Base-by-base conservation (phyloP, 2,797 vertebrate genomes). In the Oophaga sylvatica region DNA sequence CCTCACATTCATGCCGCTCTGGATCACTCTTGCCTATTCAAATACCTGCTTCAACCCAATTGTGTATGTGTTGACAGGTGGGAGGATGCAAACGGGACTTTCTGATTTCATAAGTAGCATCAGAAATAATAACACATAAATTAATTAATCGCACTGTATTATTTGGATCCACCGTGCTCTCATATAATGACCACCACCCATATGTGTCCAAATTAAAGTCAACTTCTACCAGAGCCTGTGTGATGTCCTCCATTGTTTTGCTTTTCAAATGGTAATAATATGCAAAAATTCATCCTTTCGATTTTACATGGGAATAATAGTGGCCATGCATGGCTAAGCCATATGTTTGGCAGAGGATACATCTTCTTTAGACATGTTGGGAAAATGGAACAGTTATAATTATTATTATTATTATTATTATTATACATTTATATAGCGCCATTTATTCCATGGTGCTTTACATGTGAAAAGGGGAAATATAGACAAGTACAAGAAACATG, bases 21-120 rank as follows among this genome's bases (percentile, higher is more conserved):
- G 85, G 6, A 15, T 31, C 2, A 68, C 4, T 10, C 80, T 85
- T 17, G 26, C 77, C 8, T 57, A 63, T 29, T 22, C 60, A 29
- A 67, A 60, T 48, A 29, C 22, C 29, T 85, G 78, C 29, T 41
- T 88, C 19, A 88, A 85, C 78, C 87, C 87, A 0, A 45, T 85
- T n/a, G 19, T 85, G 5, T 88, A 88, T 56, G 87, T 88, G 45
- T 70, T 88, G 15, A 83, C 41, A 8, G 77, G 76, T 60, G 16
- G 56, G 26, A 17, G 45, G 29, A 53, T 80, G n/a, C 31, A 67
- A 48, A 65, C 26, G 6, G 35, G 13, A 4, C 22, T 88, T 41
- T 35, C 15, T 3, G 41, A 82, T 48, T 82, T 82, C n/a, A 10
- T 87, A 10, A 82, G 12, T 31, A 65, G 59, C 15, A 19, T 82